Conservation (phyloP, 2,797 vertebrate genomes). For the Denticeps clupeoides region DNA sequence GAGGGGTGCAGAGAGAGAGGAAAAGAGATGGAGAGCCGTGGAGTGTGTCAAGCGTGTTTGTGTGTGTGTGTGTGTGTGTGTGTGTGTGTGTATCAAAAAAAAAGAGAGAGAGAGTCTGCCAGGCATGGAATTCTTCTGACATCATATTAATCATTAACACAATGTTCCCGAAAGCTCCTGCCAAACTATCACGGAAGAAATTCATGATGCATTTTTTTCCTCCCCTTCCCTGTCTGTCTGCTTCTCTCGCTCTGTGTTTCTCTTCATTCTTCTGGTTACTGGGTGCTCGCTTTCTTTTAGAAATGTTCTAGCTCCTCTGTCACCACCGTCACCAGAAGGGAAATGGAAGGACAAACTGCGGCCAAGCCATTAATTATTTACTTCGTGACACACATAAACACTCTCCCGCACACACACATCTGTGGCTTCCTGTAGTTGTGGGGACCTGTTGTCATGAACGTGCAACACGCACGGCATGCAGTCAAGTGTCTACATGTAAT, state of each 20-base stretch:
- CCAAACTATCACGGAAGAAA: constrained; percentile 58
- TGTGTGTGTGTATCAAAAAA: not conserved
- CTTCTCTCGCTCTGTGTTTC: constrained; percentile 17
- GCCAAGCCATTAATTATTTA: constrained; percentile 23
- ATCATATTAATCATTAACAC: constrained; percentile 83
- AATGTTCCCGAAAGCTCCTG: constrained; percentile 61
- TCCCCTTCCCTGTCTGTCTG: constrained; percentile 27
- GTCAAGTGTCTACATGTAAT: too few relatives aligned
- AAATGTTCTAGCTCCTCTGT: constrained; percentile 18
- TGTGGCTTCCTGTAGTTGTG: too few relatives aligned
- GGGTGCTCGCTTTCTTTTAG: constrained; percentile 11
- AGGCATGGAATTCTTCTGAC: constrained; percentile 66
- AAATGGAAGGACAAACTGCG: constrained; percentile 19
- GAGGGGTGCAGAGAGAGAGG: constrained; percentile 12
- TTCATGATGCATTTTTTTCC: constrained; percentile 50
- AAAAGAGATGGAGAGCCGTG: constrained; percentile 17
- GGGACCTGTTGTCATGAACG: too few relatives aligned
- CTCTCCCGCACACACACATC: constrained; percentile 5
- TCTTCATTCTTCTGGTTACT: constrained; percentile 27
- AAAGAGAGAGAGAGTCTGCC: constrained; percentile 44
- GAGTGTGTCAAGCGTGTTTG: constrained; percentile 18
- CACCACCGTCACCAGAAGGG: constrained; percentile 15
- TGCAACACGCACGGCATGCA: constrained; percentile 8
- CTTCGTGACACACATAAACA: constrained; percentile 15
- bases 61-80: constrained; percentile 6